phyloP scores from a whole-genome alignment of 2,888 invertebrate genomes.

The Caenorhabditis uteleia region DNA sequence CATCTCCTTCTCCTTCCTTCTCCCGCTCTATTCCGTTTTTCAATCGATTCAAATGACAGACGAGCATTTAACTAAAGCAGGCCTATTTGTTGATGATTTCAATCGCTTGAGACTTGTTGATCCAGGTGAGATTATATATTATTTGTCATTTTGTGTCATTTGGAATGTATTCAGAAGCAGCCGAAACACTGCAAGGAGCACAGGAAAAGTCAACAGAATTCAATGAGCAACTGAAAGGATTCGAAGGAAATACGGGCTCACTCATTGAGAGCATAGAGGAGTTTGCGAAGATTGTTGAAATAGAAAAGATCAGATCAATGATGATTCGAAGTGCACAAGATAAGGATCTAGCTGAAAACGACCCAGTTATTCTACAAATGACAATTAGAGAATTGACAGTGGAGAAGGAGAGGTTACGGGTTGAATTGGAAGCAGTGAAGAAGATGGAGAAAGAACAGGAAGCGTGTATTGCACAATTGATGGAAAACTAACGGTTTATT shows the following conservation, averaged over 20 bases:
- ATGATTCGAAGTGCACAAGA: constrained; percentile 20
- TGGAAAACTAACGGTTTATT: constrained; percentile 4
- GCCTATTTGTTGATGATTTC: constrained; percentile 34
- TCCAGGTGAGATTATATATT: constrained; percentile 12
- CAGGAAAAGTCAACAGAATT: constrained; percentile 38
- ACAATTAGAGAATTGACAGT: constrained; percentile 36
- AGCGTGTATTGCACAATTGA: constrained; percentile 30
- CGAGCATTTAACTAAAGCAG: constrained; percentile 27
- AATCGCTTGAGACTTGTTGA: constrained; percentile 23
- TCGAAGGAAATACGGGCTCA: constrained; percentile 16
- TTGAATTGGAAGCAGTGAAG: constrained; percentile 34
- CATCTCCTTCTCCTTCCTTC: no score
- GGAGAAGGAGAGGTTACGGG: constrained; percentile 32
- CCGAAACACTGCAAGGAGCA: constrained; percentile 25
- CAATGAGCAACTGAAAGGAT: constrained; percentile 21
- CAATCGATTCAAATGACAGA: constrained; percentile 10
- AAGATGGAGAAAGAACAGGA: constrained; percentile 39
- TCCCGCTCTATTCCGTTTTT: constrained; percentile 17
- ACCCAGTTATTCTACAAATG: constrained; percentile 31
- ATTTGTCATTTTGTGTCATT: background rate
- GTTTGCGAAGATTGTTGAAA: constrained; percentile 35
- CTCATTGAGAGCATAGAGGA: constrained; percentile 37
- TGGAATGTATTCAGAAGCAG: constrained; percentile 12
- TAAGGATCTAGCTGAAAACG: constrained; percentile 12
- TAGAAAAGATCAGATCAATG: constrained; percentile 33